Evolutionary conservation across 2,888 invertebrate species (phyloP).

Genomic region (Geotrupes spiniger): DNA sequence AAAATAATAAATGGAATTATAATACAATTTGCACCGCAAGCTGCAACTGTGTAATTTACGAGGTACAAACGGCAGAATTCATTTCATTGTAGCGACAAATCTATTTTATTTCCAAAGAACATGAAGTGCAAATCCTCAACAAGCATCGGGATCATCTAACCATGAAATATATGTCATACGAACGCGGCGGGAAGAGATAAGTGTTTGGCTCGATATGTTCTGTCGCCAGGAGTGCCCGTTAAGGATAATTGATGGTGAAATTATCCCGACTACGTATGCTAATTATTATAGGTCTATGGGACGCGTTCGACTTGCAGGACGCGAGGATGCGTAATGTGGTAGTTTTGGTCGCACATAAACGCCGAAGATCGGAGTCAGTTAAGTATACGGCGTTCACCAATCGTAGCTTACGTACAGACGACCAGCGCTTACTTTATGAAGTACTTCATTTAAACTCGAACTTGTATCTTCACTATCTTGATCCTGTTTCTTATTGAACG

Average conservation of each 20-base stretch:
- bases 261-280: conserved; percentile 38
- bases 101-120: conserved; percentile 33
- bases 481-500: conserved; percentile 14
- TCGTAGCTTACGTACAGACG: neutral
- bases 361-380: neutral
- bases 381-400: no score
- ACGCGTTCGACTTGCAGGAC: conserved; percentile 11
- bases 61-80: conserved; percentile 13
- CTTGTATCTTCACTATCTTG: conserved; percentile 12
- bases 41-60: conserved; percentile 9
- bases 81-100: conserved; percentile 30
- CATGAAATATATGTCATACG: conserved; percentile 38
- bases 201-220: conserved; percentile 39
- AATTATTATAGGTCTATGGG: conserved; percentile 29
- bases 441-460: conserved; percentile 1
- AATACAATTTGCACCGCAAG: conserved; percentile 10
- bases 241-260: conserved; percentile 39
- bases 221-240: conserved; percentile 40
- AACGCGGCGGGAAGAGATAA: conserved; percentile 36
- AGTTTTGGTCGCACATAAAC: conserved; percentile 1
- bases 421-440: conserved; percentile 2
- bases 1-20: conserved; percentile 5
- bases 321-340: conserved; percentile 4
- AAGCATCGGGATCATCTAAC: conserved; percentile 35
- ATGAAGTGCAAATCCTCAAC: conserved; percentile 34